Percentiles rank a stretch among this genome's conserved stretches.
These are phyloP conservation scores for Phenganax subtilis DNA, from an alignment of 92 coral and sea anemone species.

Conservation along the genomic window DNA sequence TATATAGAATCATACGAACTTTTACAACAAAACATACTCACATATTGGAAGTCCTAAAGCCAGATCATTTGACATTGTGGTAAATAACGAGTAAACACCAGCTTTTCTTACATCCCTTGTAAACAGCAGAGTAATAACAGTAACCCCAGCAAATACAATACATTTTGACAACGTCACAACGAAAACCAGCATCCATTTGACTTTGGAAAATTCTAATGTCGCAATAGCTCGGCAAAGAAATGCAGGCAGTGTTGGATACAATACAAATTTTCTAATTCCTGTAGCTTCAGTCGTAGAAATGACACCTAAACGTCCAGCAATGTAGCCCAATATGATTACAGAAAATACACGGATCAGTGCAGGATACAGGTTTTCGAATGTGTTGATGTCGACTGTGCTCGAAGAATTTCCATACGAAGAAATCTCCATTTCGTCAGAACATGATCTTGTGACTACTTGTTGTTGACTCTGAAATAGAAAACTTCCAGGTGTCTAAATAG, in stretches of 20 bases:
- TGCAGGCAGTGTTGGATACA: slow-evolving; percentile 68
- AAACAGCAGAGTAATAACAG: slow-evolving; percentile 39
- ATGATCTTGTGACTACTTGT: too few relatives aligned
- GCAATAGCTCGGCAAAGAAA: slow-evolving; percentile 72
- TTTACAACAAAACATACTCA: slow-evolving; percentile 40
- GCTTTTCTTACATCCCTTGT: slow-evolving; percentile 72
- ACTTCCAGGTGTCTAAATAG: too few relatives aligned
- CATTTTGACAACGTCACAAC: slow-evolving; percentile 72
- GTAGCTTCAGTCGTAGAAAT: slow-evolving; percentile 70
- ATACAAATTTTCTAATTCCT: slow-evolving; percentile 72
- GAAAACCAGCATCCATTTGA: slow-evolving; percentile 74
- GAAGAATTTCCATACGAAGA: slow-evolving; percentile 1
- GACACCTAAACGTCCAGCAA: slow-evolving; percentile 70
- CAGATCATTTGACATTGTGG: slow-evolving; percentile 81
- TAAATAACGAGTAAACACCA: slow-evolving; percentile 73
- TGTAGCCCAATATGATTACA: slow-evolving; percentile 72
- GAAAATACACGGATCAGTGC: slow-evolving; percentile 70
- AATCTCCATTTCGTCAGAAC: not conserved
- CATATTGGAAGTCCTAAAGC: slow-evolving; percentile 80
- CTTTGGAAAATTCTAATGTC: slow-evolving; percentile 55
- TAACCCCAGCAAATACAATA: slow-evolving; percentile 50
- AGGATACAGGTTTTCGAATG: slow-evolving; percentile 68
- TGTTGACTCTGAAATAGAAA: too few relatives aligned
- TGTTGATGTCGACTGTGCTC: not conserved
- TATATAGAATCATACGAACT: not conserved